phyloP scores from a whole-genome alignment of 1,140 invertebrate species.

The Nephotettix cincticeps region DNA sequence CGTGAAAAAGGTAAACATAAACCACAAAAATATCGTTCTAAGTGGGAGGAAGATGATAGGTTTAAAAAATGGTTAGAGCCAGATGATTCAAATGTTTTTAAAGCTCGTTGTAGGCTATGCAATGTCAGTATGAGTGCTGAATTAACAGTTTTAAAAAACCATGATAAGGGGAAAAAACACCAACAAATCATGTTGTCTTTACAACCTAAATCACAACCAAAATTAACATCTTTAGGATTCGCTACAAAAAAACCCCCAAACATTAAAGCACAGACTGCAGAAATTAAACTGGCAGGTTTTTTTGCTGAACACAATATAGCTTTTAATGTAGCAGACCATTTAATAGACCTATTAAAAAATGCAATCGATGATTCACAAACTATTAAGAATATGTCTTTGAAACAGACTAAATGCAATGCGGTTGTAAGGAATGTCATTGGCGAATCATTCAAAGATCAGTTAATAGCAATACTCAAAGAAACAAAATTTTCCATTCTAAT shows the following conservation, averaged over 20 bases:
- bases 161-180: background rate
- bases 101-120: conserved; percentile 2
- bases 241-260: background rate
- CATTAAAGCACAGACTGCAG: conserved; percentile 12
- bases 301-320: conserved; percentile 21
- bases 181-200: background rate
- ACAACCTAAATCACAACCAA: background rate
- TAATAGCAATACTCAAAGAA: conserved; percentile 34
- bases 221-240: background rate
- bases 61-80: conserved; percentile 12
- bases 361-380: conserved; percentile 17
- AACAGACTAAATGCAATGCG: conserved; percentile 29
- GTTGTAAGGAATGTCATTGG: conserved; percentile 40
- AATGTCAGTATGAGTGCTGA: background rate
- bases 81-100: background rate
- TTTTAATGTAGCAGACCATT: conserved; percentile 16
- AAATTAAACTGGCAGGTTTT: conserved; percentile 19
- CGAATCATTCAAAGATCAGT: conserved; percentile 30
- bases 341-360: conserved; percentile 7
- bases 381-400: conserved; percentile 15
- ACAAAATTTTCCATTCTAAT: conserved; percentile 37
- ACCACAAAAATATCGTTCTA: background rate
- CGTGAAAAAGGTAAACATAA: background rate
- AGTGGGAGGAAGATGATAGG: background rate
- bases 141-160: conserved; percentile 17